Conservation (phyloP, 2,113 vertebrate species). For the Origma solitaria region DNA sequence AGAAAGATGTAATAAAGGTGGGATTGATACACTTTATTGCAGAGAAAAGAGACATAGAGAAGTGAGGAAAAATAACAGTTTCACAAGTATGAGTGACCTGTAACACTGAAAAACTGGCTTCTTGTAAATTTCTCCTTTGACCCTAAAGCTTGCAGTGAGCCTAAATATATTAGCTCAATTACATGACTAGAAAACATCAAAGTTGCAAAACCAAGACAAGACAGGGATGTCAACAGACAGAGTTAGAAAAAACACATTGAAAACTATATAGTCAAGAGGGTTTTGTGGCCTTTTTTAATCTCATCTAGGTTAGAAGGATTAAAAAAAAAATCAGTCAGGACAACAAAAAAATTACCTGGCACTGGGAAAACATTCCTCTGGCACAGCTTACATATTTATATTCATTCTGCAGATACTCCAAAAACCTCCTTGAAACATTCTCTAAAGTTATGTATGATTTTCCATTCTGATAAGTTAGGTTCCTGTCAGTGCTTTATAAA, state of each 20-base stretch:
- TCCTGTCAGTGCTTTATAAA: not conserved
- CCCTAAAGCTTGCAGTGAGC: not conserved
- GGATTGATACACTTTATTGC: not conserved
- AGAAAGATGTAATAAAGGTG: not conserved
- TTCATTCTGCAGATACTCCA: not conserved
- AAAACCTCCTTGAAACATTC: not conserved
- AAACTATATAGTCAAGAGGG: not conserved
- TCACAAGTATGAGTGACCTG: not conserved
- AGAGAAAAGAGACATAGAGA: not conserved
- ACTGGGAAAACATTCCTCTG: conserved; percentile 20
- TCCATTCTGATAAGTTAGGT: not conserved
- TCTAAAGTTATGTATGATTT: not conserved
- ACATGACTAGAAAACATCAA: not conserved
- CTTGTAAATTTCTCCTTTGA: not conserved
- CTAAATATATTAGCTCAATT: not conserved
- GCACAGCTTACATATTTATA: not conserved
- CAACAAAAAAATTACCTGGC: not conserved
- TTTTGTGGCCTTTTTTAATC: not conserved
- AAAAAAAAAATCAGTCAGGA: not conserved
- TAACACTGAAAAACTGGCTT: not conserved
- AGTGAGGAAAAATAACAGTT: not conserved
- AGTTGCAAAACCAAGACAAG: not conserved
- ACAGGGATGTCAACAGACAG: not conserved
- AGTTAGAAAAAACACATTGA: not conserved
- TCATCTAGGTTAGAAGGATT: not conserved